These are phyloP conservation scores for Perdix hodgsoniae DNA, from an alignment of 2,797 vertebrate species.

Conservation along the genomic window DNA sequence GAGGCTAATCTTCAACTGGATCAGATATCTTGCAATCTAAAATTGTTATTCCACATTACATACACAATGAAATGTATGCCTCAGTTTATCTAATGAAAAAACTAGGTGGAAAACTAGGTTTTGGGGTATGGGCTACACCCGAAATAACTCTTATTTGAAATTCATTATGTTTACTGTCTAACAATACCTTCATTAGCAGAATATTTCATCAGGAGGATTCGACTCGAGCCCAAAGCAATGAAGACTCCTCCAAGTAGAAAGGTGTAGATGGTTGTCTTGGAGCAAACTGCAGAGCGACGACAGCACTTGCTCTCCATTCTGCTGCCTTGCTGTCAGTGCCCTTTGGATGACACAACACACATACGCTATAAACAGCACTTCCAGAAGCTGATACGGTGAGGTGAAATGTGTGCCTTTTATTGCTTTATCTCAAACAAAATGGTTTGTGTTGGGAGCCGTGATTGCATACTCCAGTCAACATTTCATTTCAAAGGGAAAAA, in stretches of 20 bases:
- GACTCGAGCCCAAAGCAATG: constrained; percentile 89
- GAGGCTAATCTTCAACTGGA: neutral
- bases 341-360: constrained; percentile 57
- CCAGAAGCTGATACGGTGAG: neutral
- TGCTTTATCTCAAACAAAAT: neutral
- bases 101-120: neutral
- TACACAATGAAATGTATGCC: neutral
- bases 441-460: neutral
- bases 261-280: constrained; percentile 85
- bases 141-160: neutral
- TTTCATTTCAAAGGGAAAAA: neutral
- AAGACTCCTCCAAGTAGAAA: constrained; percentile 88
- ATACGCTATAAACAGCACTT: neutral
- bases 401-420: neutral
- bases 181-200: constrained; percentile 91
- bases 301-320: constrained; percentile 78
- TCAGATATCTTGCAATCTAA: neutral
- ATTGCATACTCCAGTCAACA: neutral
- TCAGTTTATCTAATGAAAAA: neutral
- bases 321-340: constrained; percentile 12
- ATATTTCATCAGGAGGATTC: constrained; percentile 93
- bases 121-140: neutral
- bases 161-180: neutral
- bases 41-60: neutral
- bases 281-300: constrained; percentile 73